Evolutionary conservation across 2,888 invertebrate species (phyloP).

Genomic region (Heliconius ismenius): DNA sequence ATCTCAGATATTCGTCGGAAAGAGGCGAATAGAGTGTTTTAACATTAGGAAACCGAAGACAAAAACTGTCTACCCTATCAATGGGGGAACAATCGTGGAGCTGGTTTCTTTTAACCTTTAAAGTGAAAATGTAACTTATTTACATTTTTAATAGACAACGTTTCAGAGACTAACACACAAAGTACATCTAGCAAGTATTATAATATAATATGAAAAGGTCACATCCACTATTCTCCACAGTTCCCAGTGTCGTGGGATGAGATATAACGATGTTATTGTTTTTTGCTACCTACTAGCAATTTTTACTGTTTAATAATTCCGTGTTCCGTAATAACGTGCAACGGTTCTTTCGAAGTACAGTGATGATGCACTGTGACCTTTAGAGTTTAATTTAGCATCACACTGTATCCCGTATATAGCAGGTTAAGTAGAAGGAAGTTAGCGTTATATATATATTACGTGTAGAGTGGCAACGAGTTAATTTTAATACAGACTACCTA

Average conservation of each 20-base stretch:
- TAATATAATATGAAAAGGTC: slow-evolving; percentile 35
- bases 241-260: slow-evolving; percentile 48
- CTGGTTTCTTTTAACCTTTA: not conserved
- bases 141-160: not conserved
- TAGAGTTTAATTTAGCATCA: not conserved
- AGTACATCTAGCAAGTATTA: slow-evolving; percentile 26
- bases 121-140: too few relatives aligned
- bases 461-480: not conserved
- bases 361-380: not conserved
- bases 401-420: slow-evolving; percentile 5
- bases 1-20: too few relatives aligned
- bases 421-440: not conserved
- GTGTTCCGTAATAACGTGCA: slow-evolving; percentile 36
- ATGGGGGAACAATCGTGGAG: not conserved
- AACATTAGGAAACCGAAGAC: too few relatives aligned
- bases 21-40: too few relatives aligned
- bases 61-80: too few relatives aligned
- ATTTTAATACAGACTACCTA: not conserved
- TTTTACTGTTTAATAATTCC: slow-evolving; percentile 39
- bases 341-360: slow-evolving; percentile 26
- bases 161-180: slow-evolving; percentile 8
- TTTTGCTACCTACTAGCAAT: slow-evolving; percentile 35
- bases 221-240: slow-evolving; percentile 37
- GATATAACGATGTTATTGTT: slow-evolving; percentile 47
- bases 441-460: not conserved